These are phyloP conservation scores for Heterodera filipjevi DNA, from an alignment of 2,888 invertebrate species.

Conservation along the genomic window DNA sequence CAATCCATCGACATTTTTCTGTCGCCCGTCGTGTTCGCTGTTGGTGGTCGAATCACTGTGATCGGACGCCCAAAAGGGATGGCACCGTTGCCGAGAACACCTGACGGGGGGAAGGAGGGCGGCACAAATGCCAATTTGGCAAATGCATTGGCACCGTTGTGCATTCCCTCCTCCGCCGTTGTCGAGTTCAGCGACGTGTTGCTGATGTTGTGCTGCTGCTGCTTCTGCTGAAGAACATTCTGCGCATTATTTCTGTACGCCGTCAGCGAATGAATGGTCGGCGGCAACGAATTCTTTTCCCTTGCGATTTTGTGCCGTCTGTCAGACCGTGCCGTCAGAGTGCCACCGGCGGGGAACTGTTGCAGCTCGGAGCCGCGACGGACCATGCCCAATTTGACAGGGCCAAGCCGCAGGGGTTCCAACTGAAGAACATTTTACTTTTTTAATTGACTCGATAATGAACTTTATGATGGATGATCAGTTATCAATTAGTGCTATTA, in stretches of 20 bases:
- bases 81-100: slow-evolving; percentile 25
- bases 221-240: neutral
- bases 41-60: slow-evolving; percentile 22
- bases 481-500: neutral
- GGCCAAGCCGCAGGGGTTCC: slow-evolving; percentile 18
- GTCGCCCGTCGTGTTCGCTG: neutral
- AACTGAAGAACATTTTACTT: neutral
- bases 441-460: neutral
- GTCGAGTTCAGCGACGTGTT: neutral
- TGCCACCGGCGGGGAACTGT: neutral
- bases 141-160: neutral
- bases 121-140: neutral
- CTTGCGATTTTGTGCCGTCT: slow-evolving; percentile 13
- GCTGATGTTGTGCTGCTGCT: neutral
- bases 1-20: neutral
- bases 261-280: neutral
- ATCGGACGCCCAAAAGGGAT: slow-evolving; percentile 13
- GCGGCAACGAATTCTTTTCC: slow-evolving; percentile 26
- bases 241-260: neutral
- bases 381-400: neutral
- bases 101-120: neutral
- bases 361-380: slow-evolving; percentile 3
- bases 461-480: neutral
- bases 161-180: neutral
- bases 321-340: slow-evolving; percentile 22